These are phyloP conservation scores for Drosophila imparisetae DNA, from an alignment of 2,888 invertebrate genomes.

Conservation along the genomic window DNA sequence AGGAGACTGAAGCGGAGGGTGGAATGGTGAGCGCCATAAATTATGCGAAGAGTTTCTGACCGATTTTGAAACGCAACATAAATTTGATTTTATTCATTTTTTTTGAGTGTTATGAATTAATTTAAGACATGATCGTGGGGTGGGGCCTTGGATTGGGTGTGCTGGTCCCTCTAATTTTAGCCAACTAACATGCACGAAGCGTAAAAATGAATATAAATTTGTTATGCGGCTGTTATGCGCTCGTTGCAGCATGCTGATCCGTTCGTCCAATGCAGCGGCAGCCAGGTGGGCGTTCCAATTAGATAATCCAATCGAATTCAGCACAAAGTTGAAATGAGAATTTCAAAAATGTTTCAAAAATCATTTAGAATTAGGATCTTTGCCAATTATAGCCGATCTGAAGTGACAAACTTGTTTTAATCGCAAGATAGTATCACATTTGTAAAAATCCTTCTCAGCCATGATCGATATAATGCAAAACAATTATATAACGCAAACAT, in stretches of 20 bases:
- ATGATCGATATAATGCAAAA: background rate
- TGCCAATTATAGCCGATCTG: slow-evolving; percentile 29
- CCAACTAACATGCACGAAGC: slow-evolving; percentile 12
- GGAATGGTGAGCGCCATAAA: slow-evolving; percentile 18
- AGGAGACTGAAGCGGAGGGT: background rate
- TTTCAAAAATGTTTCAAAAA: slow-evolving; percentile 47
- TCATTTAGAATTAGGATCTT: slow-evolving; percentile 32
- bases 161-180: slow-evolving; percentile 43
- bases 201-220: slow-evolving; percentile 58
- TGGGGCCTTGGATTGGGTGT: background rate
- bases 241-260: slow-evolving; percentile 7
- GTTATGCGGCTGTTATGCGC: slow-evolving; percentile 29
- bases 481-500: background rate
- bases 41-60: slow-evolving; percentile 29
- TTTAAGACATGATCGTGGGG: slow-evolving; percentile 10
- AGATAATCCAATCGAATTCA: slow-evolving; percentile 41
- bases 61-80: slow-evolving; percentile 54
- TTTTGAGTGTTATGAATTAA: slow-evolving; percentile 49
- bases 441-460: background rate
- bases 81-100: background rate
- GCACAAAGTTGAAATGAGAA: slow-evolving; percentile 2
- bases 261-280: slow-evolving; percentile 10
- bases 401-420: background rate
- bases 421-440: background rate
- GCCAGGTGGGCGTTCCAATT: slow-evolving; percentile 48